Conservation (phyloP, 2,113 vertebrate genomes). For the Elephantulus edwardii region DNA sequence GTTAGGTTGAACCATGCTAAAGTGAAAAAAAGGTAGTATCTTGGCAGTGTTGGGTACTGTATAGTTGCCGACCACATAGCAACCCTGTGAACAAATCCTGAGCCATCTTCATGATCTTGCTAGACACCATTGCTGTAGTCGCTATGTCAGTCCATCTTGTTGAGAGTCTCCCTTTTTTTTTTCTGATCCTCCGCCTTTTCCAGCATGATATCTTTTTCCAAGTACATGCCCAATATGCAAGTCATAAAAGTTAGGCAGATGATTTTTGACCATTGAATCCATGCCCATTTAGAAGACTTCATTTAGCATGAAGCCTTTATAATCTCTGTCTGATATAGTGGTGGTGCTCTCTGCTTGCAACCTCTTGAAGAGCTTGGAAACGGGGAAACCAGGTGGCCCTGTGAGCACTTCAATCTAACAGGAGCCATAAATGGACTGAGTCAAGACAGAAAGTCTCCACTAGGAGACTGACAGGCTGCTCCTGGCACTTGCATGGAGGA, state of each 20-base stretch:
- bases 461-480: neutral
- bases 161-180: too few species aligned
- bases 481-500: neutral
- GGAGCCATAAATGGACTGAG: neutral
- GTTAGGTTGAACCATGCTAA: neutral
- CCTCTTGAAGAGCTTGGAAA: neutral
- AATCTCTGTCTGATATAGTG: neutral
- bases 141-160: too few species aligned
- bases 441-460: neutral
- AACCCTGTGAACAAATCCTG: too few species aligned
- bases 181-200: too few species aligned
- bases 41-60: too few species aligned
- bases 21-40: too few species aligned
- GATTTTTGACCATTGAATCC: constrained; percentile 21
- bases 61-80: too few species aligned
- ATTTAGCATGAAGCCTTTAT: neutral
- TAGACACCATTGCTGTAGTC: too few species aligned
- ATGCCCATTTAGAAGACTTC: neutral
- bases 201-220: too few species aligned
- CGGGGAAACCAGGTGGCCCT: neutral
- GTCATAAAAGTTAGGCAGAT: neutral
- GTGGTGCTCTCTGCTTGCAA: neutral
- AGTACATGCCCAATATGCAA: too few species aligned
- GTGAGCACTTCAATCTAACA: neutral
- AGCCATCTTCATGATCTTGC: too few species aligned